Evolutionary conservation across 2,113 vertebrate species (phyloP), one percentile per base, ranked within the genome.

Genomic region (Ranitomeya variabilis): DNA sequence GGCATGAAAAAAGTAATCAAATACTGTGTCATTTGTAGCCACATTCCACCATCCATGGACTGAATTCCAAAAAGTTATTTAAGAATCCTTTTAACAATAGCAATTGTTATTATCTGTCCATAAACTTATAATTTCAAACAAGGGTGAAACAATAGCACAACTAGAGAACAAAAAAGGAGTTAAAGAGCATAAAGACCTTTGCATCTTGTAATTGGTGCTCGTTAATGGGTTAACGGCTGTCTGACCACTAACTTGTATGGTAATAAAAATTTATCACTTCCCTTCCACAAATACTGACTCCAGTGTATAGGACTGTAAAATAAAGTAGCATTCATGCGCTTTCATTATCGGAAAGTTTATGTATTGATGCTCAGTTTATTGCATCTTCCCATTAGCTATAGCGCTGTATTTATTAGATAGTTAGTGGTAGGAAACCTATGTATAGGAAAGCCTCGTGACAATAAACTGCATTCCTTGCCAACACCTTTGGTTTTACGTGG

Each of bases 401-500:
- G n/a, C 26, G 57, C 79, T 31, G 57, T 9, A 62, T 81, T 81
- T 81, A 81, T 81, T 60, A 60, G 79, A 81, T 81, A 60, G 55
- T 81, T 81, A 81, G 55, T 81, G 79, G 55, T 59, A 81, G 55
- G 59, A 81, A 81, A 37, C 57, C 23, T 37, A 26, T 23, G 78
- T 59, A 16, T 60, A 23, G 78, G 9, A 60, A 8, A 55, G 78
- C 14, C 23, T 37, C 26, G 79, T 7, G 10, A 62, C 55, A 62
- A 45, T 81, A 81, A 81, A 81, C 57, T 60, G 82, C 82, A 84
- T 84, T 84, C 82, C 82, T 84, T 1, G 51, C 73, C 71, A 78
- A 76, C 76, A 87, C 85, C 76, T 77, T 87, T 78, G 23, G 64
- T 87, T 80, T 80, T 80, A 66, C 45, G 12, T 79, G 60, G 60